Evolutionary conservation across 1,140 invertebrate species (phyloP).

Genomic region (Psilanteris sp.): DNA sequence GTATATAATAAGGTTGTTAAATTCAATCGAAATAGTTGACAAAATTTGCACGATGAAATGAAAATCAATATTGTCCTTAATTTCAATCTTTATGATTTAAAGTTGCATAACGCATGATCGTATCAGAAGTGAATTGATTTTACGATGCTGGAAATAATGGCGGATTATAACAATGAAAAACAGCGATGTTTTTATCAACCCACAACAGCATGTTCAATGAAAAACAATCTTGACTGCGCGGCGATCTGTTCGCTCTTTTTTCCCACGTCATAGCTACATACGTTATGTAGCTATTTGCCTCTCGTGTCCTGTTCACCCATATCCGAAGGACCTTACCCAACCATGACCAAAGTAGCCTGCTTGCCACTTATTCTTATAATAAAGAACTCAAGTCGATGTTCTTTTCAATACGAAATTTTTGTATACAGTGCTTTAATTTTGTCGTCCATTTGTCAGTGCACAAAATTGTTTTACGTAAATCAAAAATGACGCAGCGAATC

Average conservation of each 20-base stretch:
- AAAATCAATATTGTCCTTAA: too few species aligned
- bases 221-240: conserved; percentile 52
- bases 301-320: conserved; percentile 77
- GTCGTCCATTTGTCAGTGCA: too few species aligned
- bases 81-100: too few species aligned
- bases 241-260: conserved; percentile 71
- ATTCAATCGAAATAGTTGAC: too few species aligned
- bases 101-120: conserved; percentile 31
- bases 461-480: too few species aligned
- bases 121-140: conserved; percentile 50
- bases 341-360: conserved; percentile 72
- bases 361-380: conserved; percentile 49
- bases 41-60: too few species aligned
- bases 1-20: too few species aligned
- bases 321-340: conserved; percentile 78
- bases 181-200: conserved; percentile 59
- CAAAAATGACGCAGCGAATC: too few species aligned
- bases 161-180: conserved; percentile 59
- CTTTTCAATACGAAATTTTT: conserved; percentile 29
- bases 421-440: too few species aligned
- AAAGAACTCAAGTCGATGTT: conserved; percentile 42
- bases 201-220: conserved; percentile 54
- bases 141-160: conserved; percentile 57
- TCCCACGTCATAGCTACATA: conserved; percentile 69
- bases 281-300: conserved; percentile 61